Evolutionary conservation across 30 jellyfish, hydroid and myxozoan genomes (phyloP), one percentile per base, ranked within the genome.

Genomic region (Chrysaora quinquecirrha): DNA sequence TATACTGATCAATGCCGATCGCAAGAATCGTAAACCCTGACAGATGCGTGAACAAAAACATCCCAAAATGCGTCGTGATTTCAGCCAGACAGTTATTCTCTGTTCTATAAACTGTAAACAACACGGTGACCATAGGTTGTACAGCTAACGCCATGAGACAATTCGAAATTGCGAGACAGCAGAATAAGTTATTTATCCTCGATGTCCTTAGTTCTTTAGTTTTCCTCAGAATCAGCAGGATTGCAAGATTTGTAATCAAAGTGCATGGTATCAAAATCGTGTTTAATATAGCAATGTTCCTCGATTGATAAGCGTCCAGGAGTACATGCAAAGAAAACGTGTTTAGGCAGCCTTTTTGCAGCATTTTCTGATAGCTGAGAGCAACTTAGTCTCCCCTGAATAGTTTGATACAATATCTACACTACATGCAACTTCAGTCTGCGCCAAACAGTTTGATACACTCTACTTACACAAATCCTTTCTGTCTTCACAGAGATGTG

Each of bases 81-180:
- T 64, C 89, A 19, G 35, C 23, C 6, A 65, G 73, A 48, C 89
- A 78, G 32, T 56, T 64, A 28, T 19, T 22, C 22, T 34, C 14
- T 1, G 19, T 30, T 7, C 22, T 48, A 38, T 0, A 28, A 7
- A 0, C 82, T 0, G 73, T 43, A 73, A 78, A 63, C n/a, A 78
- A 38, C 20, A 62, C 21, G 3, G 89, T 38, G 3, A 78, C 29
- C 29, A 63, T 4, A 12, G 89, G 89, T 48, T 78, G 89, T 23
- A 38, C 81, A 18, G 64, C 35, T 29, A 78, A 19, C 18, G 80
- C 89, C 65, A 70, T 20, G 3, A 78, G 61, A 6, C 30, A 20
- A 62, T 61, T 54, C n/a, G 89, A 63, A 21, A 63, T 2, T 22
- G 79, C 24, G 33, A 78, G 24, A 25, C 61, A 34, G 48, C 65